phyloP scores from a whole-genome alignment of 2,888 invertebrate genomes.

The Noctua janthina region DNA sequence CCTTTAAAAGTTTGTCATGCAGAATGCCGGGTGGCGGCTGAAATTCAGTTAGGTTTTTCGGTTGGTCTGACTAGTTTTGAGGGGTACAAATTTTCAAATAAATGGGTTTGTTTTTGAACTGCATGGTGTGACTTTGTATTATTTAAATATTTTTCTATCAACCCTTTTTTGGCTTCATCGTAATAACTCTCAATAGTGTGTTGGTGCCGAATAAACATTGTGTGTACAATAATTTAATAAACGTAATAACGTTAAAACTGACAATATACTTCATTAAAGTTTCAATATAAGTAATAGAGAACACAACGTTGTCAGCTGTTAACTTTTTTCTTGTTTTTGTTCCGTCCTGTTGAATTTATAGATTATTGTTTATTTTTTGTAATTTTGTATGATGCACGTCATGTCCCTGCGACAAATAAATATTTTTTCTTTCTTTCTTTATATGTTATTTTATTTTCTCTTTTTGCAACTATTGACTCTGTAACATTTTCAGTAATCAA shows the following conservation, averaged over 20 bases:
- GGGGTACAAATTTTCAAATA: slow-evolving; percentile 18
- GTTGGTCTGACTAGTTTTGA: slow-evolving; percentile 15
- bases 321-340: no score
- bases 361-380: no score
- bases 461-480: no score
- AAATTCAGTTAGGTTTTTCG: slow-evolving; percentile 38
- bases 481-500: neutral
- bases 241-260: neutral
- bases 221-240: neutral
- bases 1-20: slow-evolving; percentile 45
- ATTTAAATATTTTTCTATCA: neutral
- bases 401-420: no score
- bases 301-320: neutral
- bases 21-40: slow-evolving; percentile 18
- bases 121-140: neutral
- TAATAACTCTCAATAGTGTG: neutral
- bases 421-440: no score
- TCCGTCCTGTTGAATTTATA: no score
- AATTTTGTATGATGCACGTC: no score
- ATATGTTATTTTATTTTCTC: neutral
- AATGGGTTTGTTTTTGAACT: slow-evolving; percentile 19
- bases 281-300: neutral
- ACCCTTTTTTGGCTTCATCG: neutral
- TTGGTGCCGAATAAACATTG: neutral
- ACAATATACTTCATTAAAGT: neutral